Evolutionary conservation across 2,113 vertebrate genomes (phyloP), one percentile per base, ranked within the genome.

Genomic region (Egretta garzetta): DNA sequence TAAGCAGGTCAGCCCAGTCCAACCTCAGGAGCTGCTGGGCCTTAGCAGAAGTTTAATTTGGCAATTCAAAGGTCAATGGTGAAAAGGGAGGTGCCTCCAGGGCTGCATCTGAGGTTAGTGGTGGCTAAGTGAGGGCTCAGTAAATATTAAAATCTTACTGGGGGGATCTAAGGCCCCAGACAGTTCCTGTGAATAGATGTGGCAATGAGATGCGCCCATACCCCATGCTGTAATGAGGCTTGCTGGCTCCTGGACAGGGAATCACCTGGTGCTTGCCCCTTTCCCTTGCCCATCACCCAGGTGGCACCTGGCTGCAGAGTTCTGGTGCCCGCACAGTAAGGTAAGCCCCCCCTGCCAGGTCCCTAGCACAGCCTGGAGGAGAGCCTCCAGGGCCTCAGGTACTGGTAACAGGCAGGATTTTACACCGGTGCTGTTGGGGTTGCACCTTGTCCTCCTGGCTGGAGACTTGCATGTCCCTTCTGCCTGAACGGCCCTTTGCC

Each of bases 61-160:
- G 47, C 88, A 58, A 59, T 30, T 21, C 0, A 3, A 63, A 73
- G 10, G 20, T 81, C 49, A 37, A 0, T n/a, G 28, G 9, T 58
- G 56, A 88, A 50, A 88, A 85, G 3, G 12, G 15, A 90, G 52
- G 30, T 35, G 20, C 19, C 32, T 58, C 35, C 37, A 72, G 66
- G 24, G 22, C 17, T 66, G 10, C 2, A 0, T 27, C 30, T 74
- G 43, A 58, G 30, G 37, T 58, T 63, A 59, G 43, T 8, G 20
- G 22, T 3, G 2, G 28, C 27, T 35, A 41, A 72, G 10, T 3
- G 7, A 56, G 41, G 23, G 21, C 35, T 79, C 22, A 12, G 37
- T 58, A 62, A 82, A 63, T 0, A 1, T 50, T n/a, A 37, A 64
- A n/a, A 26, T 53, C 30, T 35, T 43, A 32, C 22, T 14, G 21